phyloP scores from a whole-genome alignment of 2,797 vertebrate genomes.

The Taeniopygia guttata region DNA sequence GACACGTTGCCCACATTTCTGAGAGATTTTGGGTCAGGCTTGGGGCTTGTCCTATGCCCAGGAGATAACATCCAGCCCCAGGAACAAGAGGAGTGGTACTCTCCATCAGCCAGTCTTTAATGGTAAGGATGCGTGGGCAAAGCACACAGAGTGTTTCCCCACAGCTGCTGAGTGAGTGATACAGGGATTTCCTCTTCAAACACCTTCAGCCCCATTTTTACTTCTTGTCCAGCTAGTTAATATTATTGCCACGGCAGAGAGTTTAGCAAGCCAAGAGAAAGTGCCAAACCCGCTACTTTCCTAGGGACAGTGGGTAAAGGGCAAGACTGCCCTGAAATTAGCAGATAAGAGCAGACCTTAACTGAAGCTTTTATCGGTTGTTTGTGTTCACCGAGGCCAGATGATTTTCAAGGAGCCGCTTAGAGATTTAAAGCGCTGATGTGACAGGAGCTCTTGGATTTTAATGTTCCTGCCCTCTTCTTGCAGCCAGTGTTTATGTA shows the following conservation, averaged over 20 bases:
- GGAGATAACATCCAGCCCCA: background rate
- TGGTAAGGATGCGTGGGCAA: background rate
- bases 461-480: slow-evolving; percentile 66
- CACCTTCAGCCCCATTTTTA: background rate
- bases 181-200: background rate
- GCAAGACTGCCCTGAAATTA: slow-evolving; percentile 63
- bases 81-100: background rate
- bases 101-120: background rate
- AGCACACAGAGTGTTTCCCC: background rate
- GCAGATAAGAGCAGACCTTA: slow-evolving; percentile 69
- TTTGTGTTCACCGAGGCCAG: slow-evolving; percentile 73
- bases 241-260: background rate
- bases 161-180: background rate
- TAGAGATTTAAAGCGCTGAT: slow-evolving; percentile 74
- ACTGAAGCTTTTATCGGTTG: slow-evolving; percentile 77
- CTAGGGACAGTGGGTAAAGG: slow-evolving; percentile 54
- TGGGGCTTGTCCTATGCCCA: background rate
- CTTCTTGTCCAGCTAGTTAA: background rate
- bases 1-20: background rate
- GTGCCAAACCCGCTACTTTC: slow-evolving; percentile 65
- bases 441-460: slow-evolving; percentile 80
- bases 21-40: background rate
- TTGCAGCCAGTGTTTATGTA: slow-evolving; percentile 74
- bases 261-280: slow-evolving; percentile 26
- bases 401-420: slow-evolving; percentile 77